Evolutionary conservation across 2,113 vertebrate species (phyloP).

Genomic region (Furnarius figulus): DNA sequence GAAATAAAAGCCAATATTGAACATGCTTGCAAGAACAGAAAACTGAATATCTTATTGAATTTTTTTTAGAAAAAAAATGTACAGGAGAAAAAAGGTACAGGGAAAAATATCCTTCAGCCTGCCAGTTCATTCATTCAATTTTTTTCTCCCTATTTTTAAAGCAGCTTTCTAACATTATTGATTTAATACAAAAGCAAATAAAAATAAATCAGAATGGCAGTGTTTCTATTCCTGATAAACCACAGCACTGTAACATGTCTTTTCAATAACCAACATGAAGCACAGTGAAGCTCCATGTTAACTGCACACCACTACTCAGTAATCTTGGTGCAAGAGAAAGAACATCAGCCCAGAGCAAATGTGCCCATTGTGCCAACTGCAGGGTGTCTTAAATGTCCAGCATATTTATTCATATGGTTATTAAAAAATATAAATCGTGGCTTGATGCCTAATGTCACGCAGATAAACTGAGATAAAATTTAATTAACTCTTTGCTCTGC

Average conservation of each 20-base stretch:
- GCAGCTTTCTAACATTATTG: neutral
- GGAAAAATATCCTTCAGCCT: neutral
- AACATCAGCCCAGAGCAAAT: neutral
- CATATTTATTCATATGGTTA: neutral
- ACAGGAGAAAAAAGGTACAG: neutral
- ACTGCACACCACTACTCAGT: neutral
- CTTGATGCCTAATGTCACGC: neutral
- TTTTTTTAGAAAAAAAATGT: neutral
- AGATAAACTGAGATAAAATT: neutral
- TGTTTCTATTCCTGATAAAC: neutral
- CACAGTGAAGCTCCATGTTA: neutral
- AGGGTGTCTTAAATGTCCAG: neutral
- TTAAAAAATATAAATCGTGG: neutral
- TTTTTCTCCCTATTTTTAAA: neutral
- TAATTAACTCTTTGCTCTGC: neutral
- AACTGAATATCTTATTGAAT: neutral
- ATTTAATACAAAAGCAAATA: neutral
- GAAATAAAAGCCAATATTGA: neutral
- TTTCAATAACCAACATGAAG: neutral
- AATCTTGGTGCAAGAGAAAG: neutral
- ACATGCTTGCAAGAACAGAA: neutral
- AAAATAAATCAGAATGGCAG: neutral
- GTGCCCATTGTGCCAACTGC: accelerated
- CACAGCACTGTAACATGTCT: neutral
- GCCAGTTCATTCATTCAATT: neutral